phyloP scores from a whole-genome alignment of 2,797 vertebrate species.

The Danio aesculapii region DNA sequence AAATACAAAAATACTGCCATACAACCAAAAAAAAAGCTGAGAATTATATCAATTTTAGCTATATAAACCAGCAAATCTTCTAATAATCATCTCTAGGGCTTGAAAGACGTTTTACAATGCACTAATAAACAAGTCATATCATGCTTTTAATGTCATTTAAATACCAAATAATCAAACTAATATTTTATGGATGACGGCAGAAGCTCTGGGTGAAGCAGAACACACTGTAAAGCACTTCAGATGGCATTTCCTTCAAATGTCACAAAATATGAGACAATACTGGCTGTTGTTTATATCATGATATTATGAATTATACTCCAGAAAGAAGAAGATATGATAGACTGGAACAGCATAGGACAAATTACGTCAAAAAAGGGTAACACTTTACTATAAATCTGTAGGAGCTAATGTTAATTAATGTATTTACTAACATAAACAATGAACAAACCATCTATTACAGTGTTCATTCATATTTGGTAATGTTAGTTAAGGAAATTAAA shows the following conservation, averaged over 20 bases:
- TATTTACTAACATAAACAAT: no score
- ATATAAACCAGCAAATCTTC: background rate
- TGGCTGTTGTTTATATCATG: background rate
- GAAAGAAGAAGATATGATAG: background rate
- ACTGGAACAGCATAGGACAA: no score
- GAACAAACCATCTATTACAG: no score
- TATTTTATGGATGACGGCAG: constrained; percentile 12
- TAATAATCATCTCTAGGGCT: background rate
- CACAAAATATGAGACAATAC: background rate
- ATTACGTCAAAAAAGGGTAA: no score
- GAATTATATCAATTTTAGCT: no score
- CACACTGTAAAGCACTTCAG: background rate
- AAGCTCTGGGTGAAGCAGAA: constrained; percentile 22
- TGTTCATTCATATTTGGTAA: no score
- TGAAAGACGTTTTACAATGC: background rate
- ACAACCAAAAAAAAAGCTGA: background rate
- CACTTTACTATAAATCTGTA: no score
- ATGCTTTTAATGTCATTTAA: constrained; percentile 31
- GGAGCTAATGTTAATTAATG: no score
- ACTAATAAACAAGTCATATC: background rate
- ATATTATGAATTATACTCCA: background rate
- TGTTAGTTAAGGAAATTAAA: no score
- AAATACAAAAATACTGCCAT: background rate
- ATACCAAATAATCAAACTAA: constrained; percentile 20
- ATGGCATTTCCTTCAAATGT: constrained; percentile 29